phyloP scores from a whole-genome alignment of 2,888 invertebrate species.

The Thymelicus acteon region DNA sequence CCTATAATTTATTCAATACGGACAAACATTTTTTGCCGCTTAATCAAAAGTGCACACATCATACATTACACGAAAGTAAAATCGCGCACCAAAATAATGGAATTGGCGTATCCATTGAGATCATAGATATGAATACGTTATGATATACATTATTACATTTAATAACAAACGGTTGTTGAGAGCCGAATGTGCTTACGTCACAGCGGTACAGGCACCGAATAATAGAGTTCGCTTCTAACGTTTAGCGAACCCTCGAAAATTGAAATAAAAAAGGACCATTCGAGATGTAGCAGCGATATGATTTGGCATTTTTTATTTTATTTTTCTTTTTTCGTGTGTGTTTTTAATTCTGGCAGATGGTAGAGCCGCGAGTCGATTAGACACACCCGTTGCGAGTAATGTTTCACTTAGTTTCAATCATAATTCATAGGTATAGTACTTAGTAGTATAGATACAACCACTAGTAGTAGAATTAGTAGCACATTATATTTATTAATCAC shows the following conservation, averaged over 20 bases:
- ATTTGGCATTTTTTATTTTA: slow-evolving; percentile 78
- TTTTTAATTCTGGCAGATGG: slow-evolving; percentile 66
- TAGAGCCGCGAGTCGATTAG: slow-evolving; percentile 64
- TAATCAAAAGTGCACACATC: slow-evolving; percentile 29
- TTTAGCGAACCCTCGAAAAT: slow-evolving; percentile 83
- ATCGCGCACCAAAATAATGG: slow-evolving; percentile 53
- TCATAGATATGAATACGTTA: slow-evolving; percentile 81
- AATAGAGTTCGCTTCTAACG: slow-evolving; percentile 82
- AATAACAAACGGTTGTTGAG: slow-evolving; percentile 79
- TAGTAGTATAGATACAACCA: too few relatives aligned
- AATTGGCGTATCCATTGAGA: slow-evolving; percentile 79
- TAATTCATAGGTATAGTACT: too few relatives aligned
- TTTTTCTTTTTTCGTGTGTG: slow-evolving; percentile 66
- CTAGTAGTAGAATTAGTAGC: too few relatives aligned
- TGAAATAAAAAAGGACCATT: slow-evolving; percentile 81
- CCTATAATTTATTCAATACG: slow-evolving; percentile 21
- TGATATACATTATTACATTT: slow-evolving; percentile 81
- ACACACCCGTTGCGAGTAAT: slow-evolving; percentile 42
- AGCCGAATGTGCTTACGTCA: slow-evolving; percentile 81
- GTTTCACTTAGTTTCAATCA: slow-evolving; percentile 19
- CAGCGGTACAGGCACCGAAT: slow-evolving; percentile 70
- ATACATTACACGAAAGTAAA: slow-evolving; percentile 38
- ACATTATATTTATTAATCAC: too few relatives aligned
- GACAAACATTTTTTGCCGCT: slow-evolving; percentile 20
- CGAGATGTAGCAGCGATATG: slow-evolving; percentile 83